Conservation (phyloP, 2,113 vertebrate species). For the Larimichthys crocea region DNA sequence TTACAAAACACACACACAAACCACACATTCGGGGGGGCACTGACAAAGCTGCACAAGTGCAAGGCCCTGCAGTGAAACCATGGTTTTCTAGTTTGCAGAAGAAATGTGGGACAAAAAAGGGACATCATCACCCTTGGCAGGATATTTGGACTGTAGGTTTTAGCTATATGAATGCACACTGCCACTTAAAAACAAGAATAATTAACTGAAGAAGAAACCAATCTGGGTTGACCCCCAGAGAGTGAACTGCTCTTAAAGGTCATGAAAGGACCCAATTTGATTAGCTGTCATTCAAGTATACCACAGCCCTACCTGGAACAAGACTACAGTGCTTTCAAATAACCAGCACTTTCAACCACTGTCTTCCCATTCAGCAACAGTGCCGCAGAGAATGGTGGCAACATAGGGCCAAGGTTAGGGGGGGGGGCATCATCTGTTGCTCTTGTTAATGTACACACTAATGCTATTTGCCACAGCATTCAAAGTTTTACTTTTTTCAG, state of each 20-base stretch:
- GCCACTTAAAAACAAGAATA: neutral
- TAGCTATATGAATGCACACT: neutral
- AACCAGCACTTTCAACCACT: neutral
- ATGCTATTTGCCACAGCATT: neutral
- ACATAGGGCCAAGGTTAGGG: neutral
- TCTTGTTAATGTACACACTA: neutral
- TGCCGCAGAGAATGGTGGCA: neutral
- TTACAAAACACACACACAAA: conserved; percentile 34
- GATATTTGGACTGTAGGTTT: conserved; percentile 2
- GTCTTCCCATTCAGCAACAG: neutral
- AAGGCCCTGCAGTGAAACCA: conserved; percentile 4
- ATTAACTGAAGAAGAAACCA: conserved; percentile 1
- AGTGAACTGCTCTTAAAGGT: neutral
- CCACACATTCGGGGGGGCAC: neutral
- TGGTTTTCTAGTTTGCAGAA: conserved; percentile 16
- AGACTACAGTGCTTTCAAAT: neutral
- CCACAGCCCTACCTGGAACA: neutral
- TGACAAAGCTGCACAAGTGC: conserved; percentile 24
- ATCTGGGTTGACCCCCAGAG: neutral
- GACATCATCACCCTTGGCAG: conserved; percentile 2
- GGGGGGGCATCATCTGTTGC: too few species aligned
- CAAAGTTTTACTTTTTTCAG: neutral
- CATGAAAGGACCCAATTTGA: neutral
- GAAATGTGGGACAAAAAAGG: neutral
- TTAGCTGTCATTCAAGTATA: neutral